Base-by-base conservation (phyloP, 2,113 vertebrate species). In the Rana temporaria region DNA sequence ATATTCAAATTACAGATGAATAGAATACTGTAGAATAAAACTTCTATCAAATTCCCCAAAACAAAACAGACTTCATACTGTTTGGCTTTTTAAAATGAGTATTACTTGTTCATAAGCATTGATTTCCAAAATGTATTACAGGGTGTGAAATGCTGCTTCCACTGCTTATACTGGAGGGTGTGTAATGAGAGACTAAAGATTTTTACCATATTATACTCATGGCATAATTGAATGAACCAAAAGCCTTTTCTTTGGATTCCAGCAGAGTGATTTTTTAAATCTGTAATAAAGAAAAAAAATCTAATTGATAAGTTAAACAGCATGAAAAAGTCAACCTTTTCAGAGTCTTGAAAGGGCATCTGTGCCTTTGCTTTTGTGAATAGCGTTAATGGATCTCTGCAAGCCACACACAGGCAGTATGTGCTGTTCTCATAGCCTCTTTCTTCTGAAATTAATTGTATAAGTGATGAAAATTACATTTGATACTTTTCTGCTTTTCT, bases 291-390 rank as follows among this genome's bases (percentile, higher is more conserved):
- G 12, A n/a, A 32, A 60, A 57, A 68, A 65, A 17, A 15, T 30
- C 18, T 78, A 78, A 78, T 22, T 66, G 75, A 78, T 65, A 26
- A 30, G 42, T 66, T 66, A 78, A 66, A 62, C 76, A 78, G 75
- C 62, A 78, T 78, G 62, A 14, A 17, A 53, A 65, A 66, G 16
- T 30, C 24, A 32, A 19, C 66, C 48, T 56, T 30, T 34, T 56
- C 48, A 53, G 12, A 19, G 30, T 18, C 16, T 66, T 66, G 14
- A 32, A 53, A 78, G 60, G 17, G 24, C 52, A 57, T 22, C 42
- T 55, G 19, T 38, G 64, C 42, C 64, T 64, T 79, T 48, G 53
- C 52, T 55, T 79, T 79, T 66, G 42, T 79, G 22, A 79, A 48
- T 34, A 34, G 60, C 20, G 62, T 18, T 34, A 68, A 79, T 79